Evolutionary conservation across 2,113 vertebrate species (phyloP).

Genomic region (Passer montanus): DNA sequence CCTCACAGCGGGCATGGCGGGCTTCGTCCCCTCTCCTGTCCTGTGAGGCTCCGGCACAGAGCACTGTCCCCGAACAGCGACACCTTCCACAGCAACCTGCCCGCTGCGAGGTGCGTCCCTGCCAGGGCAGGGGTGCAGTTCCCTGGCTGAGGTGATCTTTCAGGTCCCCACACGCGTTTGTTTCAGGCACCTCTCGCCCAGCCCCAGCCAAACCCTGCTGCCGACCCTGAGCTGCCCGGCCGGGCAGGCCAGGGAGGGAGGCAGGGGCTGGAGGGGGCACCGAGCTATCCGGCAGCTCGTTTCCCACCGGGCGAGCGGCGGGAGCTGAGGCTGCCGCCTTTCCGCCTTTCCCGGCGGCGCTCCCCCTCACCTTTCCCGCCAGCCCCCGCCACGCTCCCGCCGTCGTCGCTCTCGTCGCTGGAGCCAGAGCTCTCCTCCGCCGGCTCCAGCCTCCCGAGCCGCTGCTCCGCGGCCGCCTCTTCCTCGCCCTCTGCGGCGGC

Average conservation of each 20-base stretch:
- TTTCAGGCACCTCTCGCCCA: not conserved
- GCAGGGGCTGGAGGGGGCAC: not conserved
- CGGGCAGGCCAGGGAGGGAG: fast-evolving
- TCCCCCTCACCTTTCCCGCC: not conserved
- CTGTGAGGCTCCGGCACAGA: not conserved
- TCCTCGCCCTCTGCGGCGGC: not conserved
- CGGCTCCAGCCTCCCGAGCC: not conserved
- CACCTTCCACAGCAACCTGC: fast-evolving
- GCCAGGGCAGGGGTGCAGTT: not conserved
- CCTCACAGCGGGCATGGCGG: fast-evolving
- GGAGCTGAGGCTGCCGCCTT: not conserved
- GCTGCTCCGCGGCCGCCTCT: not conserved
- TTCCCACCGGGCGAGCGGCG: not conserved
- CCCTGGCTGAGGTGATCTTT: no score
- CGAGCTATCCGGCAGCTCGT: fast-evolving
- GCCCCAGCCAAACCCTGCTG: not conserved
- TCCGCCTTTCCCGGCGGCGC: no score
- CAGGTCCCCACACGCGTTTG: not conserved
- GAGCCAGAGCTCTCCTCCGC: not conserved
- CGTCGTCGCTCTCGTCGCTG: not conserved
- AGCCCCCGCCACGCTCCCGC: not conserved
- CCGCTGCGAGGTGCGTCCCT: no score
- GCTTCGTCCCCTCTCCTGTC: no score
- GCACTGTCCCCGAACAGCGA: fast-evolving
- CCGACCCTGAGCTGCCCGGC: fast-evolving